Percentiles rank a stretch among this genome's conserved stretches.
These are phyloP conservation scores for Mylabris sibirica DNA, from an alignment of 2,888 invertebrate species.

Conservation along the genomic window DNA sequence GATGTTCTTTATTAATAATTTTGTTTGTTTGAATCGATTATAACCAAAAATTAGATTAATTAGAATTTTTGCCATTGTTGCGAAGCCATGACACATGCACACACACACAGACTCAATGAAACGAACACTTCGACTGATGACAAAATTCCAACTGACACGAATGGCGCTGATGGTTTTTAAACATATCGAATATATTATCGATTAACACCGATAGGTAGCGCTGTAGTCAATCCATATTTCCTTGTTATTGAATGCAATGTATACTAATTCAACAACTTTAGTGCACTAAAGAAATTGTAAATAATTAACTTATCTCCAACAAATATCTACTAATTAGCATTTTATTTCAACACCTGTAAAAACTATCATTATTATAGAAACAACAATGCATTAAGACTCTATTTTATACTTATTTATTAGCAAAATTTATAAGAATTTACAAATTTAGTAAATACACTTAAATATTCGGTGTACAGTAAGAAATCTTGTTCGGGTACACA, in stretches of 20 bases:
- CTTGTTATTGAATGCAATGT: neutral
- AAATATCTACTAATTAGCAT: too few relatives aligned
- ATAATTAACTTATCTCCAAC: too few relatives aligned
- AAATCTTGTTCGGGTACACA: too few relatives aligned
- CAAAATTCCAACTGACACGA: slow-evolving; percentile 8
- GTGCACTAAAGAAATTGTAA: neutral
- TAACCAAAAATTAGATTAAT: slow-evolving; percentile 37
- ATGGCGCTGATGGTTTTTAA: slow-evolving; percentile 30
- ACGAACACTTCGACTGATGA: neutral
- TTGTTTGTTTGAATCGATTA: slow-evolving; percentile 21
- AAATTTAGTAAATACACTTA: too few relatives aligned
- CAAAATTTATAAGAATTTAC: too few relatives aligned
- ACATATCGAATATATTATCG: slow-evolving; percentile 6
- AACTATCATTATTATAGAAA: too few relatives aligned
- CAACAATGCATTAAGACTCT: too few relatives aligned
- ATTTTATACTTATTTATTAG: too few relatives aligned
- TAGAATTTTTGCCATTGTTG: slow-evolving; percentile 51
- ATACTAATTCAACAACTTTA: neutral
- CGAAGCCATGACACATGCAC: slow-evolving; percentile 57
- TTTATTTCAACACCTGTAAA: too few relatives aligned
- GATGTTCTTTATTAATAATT: neutral
- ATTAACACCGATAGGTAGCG: slow-evolving; percentile 1
- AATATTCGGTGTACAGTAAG: too few relatives aligned
- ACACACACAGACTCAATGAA: slow-evolving; percentile 38
- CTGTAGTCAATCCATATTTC: neutral